phyloP scores from a whole-genome alignment of 2,797 vertebrate genomes.

The Rallus crepitans region DNA sequence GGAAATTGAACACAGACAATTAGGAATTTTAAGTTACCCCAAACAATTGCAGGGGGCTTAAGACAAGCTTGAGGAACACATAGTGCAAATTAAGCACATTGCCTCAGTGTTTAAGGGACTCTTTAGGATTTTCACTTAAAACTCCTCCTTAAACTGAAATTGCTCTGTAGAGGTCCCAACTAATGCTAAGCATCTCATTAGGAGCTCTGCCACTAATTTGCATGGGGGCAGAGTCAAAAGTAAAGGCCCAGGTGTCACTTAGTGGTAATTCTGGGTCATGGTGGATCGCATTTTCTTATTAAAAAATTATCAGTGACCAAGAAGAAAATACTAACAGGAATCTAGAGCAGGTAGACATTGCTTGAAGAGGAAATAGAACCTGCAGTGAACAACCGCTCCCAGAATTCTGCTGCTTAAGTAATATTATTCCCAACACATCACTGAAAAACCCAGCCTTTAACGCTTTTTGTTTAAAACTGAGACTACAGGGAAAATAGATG shows the following conservation, averaged over 20 bases:
- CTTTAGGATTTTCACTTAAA: neutral
- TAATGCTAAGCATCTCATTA: neutral
- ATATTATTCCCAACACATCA: neutral
- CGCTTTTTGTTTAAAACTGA: neutral
- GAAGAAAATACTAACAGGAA: neutral
- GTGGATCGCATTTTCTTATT: neutral
- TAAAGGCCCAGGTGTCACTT: neutral
- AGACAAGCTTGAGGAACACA: conserved; percentile 50
- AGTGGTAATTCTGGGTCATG: neutral
- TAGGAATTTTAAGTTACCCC: conserved; percentile 77
- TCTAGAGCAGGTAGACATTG: neutral
- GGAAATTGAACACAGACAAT: conserved; percentile 81
- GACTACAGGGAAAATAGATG: neutral
- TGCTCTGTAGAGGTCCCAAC: neutral
- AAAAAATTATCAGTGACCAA: conserved; percentile 9
- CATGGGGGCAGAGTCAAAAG: neutral
- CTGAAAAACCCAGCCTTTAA: neutral
- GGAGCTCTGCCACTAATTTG: neutral
- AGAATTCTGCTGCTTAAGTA: neutral
- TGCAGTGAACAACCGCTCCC: accelerated
- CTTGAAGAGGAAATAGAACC: neutral
- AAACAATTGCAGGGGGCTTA: conserved; percentile 55
- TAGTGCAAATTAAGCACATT: neutral
- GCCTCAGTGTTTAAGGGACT: neutral
- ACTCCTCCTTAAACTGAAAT: neutral